A percentile compares a stretch with the other conserved stretches of the same genome.
Conservation (phyloP, 2,888 invertebrate species). For the Melikaiella ostensackeni region DNA sequence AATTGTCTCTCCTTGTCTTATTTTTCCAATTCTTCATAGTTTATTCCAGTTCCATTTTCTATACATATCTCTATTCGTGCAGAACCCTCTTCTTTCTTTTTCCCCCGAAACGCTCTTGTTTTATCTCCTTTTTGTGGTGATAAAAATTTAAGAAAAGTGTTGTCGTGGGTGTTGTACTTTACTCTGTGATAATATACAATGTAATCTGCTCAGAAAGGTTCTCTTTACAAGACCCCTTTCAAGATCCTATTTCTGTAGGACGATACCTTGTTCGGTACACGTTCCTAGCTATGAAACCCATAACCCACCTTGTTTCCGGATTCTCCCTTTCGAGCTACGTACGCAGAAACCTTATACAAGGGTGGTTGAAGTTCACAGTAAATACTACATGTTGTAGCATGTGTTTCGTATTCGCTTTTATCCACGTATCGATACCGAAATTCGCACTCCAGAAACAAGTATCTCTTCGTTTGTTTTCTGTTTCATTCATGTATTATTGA, state of each 20-base stretch:
- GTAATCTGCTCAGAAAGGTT: not conserved
- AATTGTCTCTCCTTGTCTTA: too few relatives aligned
- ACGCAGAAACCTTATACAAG: slow-evolving; percentile 14
- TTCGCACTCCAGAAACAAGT: not conserved
- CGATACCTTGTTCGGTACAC: slow-evolving; percentile 16
- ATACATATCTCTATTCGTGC: too few relatives aligned
- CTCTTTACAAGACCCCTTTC: slow-evolving; percentile 12
- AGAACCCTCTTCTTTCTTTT: too few relatives aligned
- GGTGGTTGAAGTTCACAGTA: slow-evolving; percentile 21
- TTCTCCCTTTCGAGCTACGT: slow-evolving; percentile 4
- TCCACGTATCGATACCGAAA: not conserved
- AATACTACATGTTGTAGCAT: slow-evolving; percentile 30
- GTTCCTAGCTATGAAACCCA: slow-evolving; percentile 7
- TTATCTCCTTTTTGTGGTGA: too few relatives aligned
- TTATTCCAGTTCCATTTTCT: too few relatives aligned
- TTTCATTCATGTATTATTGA: too few relatives aligned
- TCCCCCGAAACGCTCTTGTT: too few relatives aligned
- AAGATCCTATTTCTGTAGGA: slow-evolving; percentile 32
- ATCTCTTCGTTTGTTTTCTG: not conserved
- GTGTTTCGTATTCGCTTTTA: slow-evolving; percentile 16
- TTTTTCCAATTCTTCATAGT: too few relatives aligned
- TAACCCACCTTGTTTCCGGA: slow-evolving; percentile 22
- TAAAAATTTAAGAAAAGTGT: not conserved
- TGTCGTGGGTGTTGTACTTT: not conserved
- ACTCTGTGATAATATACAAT: too few relatives aligned